phyloP scores from a whole-genome alignment of 2,113 vertebrate genomes.

The Eleginops maclovinus region DNA sequence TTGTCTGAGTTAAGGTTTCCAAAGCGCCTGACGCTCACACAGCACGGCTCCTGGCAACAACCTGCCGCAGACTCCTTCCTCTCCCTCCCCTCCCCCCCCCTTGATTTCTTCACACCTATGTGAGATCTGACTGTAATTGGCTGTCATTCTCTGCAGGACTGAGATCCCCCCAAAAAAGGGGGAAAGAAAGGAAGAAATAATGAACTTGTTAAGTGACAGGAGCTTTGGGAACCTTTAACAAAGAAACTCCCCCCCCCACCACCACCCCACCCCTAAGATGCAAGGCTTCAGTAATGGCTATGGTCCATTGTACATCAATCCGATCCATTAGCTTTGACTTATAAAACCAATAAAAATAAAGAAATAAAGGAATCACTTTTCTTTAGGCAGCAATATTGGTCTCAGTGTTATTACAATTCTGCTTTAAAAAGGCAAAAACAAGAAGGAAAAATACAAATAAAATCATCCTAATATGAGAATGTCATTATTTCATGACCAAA shows the following conservation, averaged over 20 bases:
- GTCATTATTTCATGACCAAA: slow-evolving; percentile 64
- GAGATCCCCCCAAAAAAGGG: background rate
- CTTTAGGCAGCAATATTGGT: slow-evolving; percentile 84
- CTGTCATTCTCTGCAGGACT: slow-evolving; percentile 50
- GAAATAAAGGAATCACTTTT: slow-evolving; percentile 76
- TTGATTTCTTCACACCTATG: slow-evolving; percentile 60
- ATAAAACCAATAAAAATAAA: slow-evolving; percentile 72
- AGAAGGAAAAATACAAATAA: slow-evolving; percentile 57
- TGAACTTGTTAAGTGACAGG: slow-evolving; percentile 60
- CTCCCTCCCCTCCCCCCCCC: slow-evolving; percentile 14
- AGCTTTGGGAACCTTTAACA: slow-evolving; percentile 65
- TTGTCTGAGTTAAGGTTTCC: slow-evolving; percentile 73
- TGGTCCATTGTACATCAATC: slow-evolving; percentile 74
- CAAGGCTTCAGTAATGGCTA: slow-evolving; percentile 83
- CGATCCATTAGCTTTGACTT: slow-evolving; percentile 66
- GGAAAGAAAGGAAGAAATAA: slow-evolving; percentile 50
- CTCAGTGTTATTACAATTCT: slow-evolving; percentile 83
- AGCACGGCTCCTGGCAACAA: slow-evolving; percentile 68
- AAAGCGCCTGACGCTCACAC: slow-evolving; percentile 56
- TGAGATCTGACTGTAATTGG: slow-evolving; percentile 62
- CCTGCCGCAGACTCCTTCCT: slow-evolving; percentile 39
- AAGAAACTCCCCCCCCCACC: slow-evolving; percentile 6
- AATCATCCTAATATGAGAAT: slow-evolving; percentile 71
- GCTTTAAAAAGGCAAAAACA: slow-evolving; percentile 75
- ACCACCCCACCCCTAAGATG: slow-evolving; percentile 21